Evolutionary conservation across 1,140 invertebrate species (phyloP).

Genomic region (Pseudachorutes palmiensis): DNA sequence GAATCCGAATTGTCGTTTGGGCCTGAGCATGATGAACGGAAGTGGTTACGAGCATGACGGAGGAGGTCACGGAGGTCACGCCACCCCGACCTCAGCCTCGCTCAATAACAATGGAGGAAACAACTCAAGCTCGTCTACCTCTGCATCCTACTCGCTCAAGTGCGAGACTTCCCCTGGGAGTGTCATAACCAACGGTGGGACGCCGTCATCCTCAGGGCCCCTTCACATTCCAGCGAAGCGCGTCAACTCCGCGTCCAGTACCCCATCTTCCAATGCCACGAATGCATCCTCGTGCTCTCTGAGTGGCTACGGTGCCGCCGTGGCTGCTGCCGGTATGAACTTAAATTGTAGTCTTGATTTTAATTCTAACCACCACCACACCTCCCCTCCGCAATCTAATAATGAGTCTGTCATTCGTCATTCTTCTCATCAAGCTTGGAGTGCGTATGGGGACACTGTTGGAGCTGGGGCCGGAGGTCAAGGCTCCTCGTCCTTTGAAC

Average conservation of each 20-base stretch:
- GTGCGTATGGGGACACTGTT: constrained; percentile 23
- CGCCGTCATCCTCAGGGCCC: constrained; percentile 51
- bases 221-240: constrained; percentile 76
- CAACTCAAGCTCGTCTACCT: constrained; percentile 2
- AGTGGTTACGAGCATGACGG: constrained; percentile 62
- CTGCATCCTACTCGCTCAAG: constrained; percentile 40
- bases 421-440: constrained; percentile 30
- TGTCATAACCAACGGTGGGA: constrained; percentile 41
- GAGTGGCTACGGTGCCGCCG: constrained; percentile 21
- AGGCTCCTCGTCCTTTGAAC: constrained; percentile 28
- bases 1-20: constrained; percentile 25
- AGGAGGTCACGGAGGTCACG: constrained; percentile 50
- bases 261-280: constrained; percentile 48
- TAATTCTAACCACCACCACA: constrained; percentile 14
- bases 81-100: constrained; percentile 20
- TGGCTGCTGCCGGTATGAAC: constrained; percentile 28
- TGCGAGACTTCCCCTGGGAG: constrained; percentile 31
- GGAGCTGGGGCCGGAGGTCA: constrained; percentile 23
- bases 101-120: constrained; percentile 40
- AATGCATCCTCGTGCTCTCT: constrained; percentile 24
- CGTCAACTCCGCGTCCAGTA: constrained; percentile 37
- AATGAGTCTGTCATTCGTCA: constrained; percentile 20
- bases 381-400: background rate
- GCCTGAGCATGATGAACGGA: constrained; percentile 62
- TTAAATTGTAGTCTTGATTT: constrained; percentile 16